Evolutionary conservation across 2,888 invertebrate species (phyloP), one percentile per base, ranked within the genome.

Genomic region (Eurytoma californica): DNA sequence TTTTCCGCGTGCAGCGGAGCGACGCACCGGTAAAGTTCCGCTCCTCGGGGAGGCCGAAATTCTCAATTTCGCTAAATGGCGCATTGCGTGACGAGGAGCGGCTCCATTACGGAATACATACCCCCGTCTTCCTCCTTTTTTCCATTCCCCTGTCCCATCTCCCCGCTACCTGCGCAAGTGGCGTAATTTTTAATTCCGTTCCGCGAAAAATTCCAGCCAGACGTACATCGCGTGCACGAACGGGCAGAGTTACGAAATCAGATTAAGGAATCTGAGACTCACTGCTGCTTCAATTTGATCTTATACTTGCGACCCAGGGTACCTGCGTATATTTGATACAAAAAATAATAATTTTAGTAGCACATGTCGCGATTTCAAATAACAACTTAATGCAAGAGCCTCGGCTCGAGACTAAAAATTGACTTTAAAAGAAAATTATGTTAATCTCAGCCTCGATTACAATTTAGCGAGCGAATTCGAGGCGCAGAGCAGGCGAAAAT

Each of bases 41-140:
- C 47, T 65, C 63, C 24, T 68, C 60, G 53, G 55, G 66, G 74
- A 53, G 68, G 72, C 51, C 68, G 39, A 61, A 66, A 69, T 77
- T 77, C 77, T 77, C 80, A 80, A 81, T 83, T 80, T 82, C 74
- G 68, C 80, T 82, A 83, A 83, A 83, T 83, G 74, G 81, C 63
- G 70, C 75, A 78, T 82, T 80, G 83, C 84, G 80, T 83, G 83
- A 83, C 83, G 79, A 82, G 74, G 58, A 65, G 75, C 68, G 68
- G 70, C 72, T 82, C 76, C 82, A 80, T 82, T 82, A 83, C 80
- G 67, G 58, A 78, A 80, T 77, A 65, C 16, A 55, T 60, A 58
- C 49, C 7, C 63, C 18, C 13, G n/a, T 13, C 14, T 57, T 16
- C 58, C 51, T 76, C 55, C 61, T 57, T 51, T 9, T 60, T 58